Percentiles rank a stretch among this genome's conserved stretches.
Evolutionary conservation across 2,888 invertebrate genomes (phyloP).

Genomic region (Lithophane semibrunnea): DNA sequence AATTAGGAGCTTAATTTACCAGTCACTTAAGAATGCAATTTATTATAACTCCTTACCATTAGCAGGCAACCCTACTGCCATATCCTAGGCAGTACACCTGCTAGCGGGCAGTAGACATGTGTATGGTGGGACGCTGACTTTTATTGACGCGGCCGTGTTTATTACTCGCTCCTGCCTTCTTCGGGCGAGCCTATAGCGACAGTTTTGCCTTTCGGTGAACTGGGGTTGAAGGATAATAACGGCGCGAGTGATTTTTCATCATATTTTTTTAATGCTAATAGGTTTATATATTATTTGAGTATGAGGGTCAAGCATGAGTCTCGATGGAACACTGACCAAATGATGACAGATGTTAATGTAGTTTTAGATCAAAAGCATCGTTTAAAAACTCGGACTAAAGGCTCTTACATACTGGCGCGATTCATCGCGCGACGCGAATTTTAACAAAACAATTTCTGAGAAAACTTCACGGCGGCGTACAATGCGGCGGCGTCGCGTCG

Average conservation of each 20-base stretch:
- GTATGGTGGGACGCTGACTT: constrained; percentile 85
- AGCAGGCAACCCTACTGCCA: constrained; percentile 70
- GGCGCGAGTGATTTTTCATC: constrained; percentile 35
- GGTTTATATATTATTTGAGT: background rate
- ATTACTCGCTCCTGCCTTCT: constrained; percentile 80
- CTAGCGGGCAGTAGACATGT: constrained; percentile 81
- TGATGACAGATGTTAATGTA: background rate
- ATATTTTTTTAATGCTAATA: background rate
- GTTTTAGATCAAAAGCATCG: background rate
- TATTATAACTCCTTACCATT: constrained; percentile 21
- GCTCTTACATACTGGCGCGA: too few species aligned
- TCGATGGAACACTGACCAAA: background rate
- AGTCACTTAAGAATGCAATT: constrained; percentile 30
- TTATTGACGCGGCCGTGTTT: constrained; percentile 87
- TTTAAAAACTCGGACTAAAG: background rate
- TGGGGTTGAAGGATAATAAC: constrained; percentile 59
- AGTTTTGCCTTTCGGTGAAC: constrained; percentile 70
- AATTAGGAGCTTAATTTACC: constrained; percentile 38
- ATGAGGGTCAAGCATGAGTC: background rate
- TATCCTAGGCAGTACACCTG: constrained; percentile 81
- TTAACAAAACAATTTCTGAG: too few species aligned
- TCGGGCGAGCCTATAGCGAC: constrained; percentile 70
- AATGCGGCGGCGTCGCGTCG: too few species aligned
- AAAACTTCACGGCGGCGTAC: too few species aligned
- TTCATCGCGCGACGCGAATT: too few species aligned